Evolutionary conservation across 2,113 vertebrate genomes (phyloP).

Genomic region (Cheilinus undulatus): DNA sequence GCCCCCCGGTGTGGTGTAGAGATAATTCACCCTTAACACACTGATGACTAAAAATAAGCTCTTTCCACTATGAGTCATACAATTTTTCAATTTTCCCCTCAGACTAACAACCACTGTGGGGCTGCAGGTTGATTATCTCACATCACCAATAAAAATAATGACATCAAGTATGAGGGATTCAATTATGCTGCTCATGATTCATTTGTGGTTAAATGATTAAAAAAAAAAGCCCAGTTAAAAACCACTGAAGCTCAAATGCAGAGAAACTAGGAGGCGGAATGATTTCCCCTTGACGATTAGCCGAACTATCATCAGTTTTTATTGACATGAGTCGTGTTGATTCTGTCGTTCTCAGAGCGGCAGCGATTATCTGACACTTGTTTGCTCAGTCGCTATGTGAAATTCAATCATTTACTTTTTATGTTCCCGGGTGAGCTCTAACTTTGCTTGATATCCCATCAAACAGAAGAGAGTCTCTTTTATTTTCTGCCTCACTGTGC

Average conservation of each 20-base stretch:
- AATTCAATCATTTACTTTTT: constrained; percentile 60
- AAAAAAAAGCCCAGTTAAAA: constrained; percentile 33
- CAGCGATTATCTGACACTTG: constrained; percentile 64
- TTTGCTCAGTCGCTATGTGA: constrained; percentile 57
- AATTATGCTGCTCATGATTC: constrained; percentile 68
- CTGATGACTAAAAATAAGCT: constrained; percentile 21
- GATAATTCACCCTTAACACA: constrained; percentile 6
- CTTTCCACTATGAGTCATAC: too few species aligned
- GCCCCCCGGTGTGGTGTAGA: not conserved
- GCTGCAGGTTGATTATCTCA: constrained; percentile 48
- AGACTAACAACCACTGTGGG: constrained; percentile 27
- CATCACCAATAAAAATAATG: constrained; percentile 68
- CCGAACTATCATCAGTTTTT: constrained; percentile 38
- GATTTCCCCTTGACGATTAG: constrained; percentile 37
- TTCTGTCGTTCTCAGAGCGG: constrained; percentile 48
- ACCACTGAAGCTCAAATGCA: constrained; percentile 27
- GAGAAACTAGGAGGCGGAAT: constrained; percentile 35
- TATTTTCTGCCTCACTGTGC: constrained; percentile 18
- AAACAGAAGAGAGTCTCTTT: constrained; percentile 44
- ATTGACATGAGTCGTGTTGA: constrained; percentile 58
- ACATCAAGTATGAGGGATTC: constrained; percentile 57
- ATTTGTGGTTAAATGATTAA: constrained; percentile 65
- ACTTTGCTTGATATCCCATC: constrained; percentile 35
- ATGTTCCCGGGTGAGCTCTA: constrained; percentile 33
- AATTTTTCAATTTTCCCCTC: constrained; percentile 6